Conservation (phyloP, 2,113 vertebrate species). For the Petrocephalus zakoni region DNA sequence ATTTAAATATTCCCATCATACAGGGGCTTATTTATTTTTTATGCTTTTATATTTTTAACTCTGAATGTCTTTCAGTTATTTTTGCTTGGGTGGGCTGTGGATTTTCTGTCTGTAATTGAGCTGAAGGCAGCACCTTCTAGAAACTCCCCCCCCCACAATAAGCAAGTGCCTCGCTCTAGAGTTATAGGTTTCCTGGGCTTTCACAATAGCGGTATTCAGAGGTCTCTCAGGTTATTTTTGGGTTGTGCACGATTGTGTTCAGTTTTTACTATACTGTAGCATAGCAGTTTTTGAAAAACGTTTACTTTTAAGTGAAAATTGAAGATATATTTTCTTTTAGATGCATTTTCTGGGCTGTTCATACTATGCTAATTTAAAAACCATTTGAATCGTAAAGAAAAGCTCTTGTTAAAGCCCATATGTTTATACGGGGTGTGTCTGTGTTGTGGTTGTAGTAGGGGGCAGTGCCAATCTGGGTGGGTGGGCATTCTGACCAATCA, state of each 20-base stretch:
- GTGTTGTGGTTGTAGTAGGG: background rate
- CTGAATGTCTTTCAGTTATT: background rate
- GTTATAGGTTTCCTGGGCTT: background rate
- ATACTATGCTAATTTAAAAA: background rate
- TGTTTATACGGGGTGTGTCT: background rate
- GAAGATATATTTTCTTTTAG: background rate
- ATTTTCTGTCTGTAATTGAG: background rate
- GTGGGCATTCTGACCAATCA: background rate
- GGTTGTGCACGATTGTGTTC: background rate
- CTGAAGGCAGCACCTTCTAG: background rate
- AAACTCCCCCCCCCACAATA: background rate
- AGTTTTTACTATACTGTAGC: background rate
- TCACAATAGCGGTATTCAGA: background rate
- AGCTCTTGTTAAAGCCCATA: background rate
- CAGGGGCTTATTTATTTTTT: background rate
- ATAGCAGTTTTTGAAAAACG: background rate
- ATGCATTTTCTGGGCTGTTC: background rate
- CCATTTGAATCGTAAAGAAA: background rate
- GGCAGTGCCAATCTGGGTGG: background rate
- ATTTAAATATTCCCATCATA: background rate
- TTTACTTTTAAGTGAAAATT: background rate
- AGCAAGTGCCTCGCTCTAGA: background rate
- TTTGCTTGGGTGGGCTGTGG: background rate
- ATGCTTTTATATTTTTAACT: background rate
- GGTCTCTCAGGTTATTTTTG: background rate